Evolutionary conservation across 2,113 vertebrate species (phyloP).

Genomic region (Mobula birostris): DNA sequence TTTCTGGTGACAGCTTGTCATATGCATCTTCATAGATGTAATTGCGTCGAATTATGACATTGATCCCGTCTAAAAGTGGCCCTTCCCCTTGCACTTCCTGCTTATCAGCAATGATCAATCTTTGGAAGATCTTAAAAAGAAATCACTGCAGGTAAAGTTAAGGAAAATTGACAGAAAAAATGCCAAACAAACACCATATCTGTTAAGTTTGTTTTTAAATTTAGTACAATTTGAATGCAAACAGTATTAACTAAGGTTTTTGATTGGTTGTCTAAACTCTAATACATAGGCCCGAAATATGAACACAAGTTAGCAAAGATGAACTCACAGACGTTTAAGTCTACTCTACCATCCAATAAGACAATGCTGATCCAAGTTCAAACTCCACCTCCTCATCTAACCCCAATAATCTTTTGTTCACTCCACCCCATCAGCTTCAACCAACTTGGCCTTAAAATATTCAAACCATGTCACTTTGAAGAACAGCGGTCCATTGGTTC

Average conservation of each 20-base stretch:
- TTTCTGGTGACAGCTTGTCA: constrained; percentile 95
- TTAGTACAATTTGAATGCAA: neutral
- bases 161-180: neutral
- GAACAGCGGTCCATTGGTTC: no score
- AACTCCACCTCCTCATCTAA: no score
- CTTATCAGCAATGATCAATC: constrained; percentile 92
- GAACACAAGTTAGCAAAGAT: neutral
- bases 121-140: constrained; percentile 84
- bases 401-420: no score
- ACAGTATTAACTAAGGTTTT: neutral
- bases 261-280: neutral
- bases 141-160: constrained; percentile 38
- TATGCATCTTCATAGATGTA: constrained; percentile 99
- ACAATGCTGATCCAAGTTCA: no score
- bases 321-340: no score
- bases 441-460: no score
- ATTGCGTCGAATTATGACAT: constrained; percentile 90
- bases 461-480: no score
- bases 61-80: constrained; percentile 89
- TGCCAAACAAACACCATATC: neutral
- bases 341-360: no score
- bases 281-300: neutral
- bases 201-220: neutral
- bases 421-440: no score
- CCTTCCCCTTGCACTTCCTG: constrained; percentile 92